phyloP scores from a whole-genome alignment of 2,797 vertebrate species.

The Ambastaia sidthimunki region DNA sequence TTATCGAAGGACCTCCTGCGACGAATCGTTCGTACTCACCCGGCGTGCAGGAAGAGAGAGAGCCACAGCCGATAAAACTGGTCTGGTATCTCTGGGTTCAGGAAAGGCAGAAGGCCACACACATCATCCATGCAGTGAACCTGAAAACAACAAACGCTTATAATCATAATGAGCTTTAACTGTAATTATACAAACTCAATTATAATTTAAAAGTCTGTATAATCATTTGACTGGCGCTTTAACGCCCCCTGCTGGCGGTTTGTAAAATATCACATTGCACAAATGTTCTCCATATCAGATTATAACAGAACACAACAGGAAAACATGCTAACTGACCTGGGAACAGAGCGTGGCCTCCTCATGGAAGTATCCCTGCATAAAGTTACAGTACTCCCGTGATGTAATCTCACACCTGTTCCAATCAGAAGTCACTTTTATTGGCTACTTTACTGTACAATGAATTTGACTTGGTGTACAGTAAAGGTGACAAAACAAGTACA shows the following conservation, averaged over 20 bases:
- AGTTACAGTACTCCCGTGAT: constrained; percentile 95
- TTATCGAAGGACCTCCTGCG: constrained; percentile 7
- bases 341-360: constrained; percentile 97
- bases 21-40: constrained; percentile 75
- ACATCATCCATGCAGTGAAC: constrained; percentile 98
- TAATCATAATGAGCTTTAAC: constrained; percentile 14
- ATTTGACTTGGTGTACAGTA: not conserved
- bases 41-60: constrained; percentile 95
- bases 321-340: constrained; percentile 79
- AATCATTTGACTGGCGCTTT: not conserved
- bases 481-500: no score
- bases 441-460: not conserved
- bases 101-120: constrained; percentile 94
- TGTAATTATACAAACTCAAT: constrained; percentile 17
- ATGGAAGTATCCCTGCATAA: constrained; percentile 96
- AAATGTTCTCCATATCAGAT: not conserved
- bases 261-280: not conserved
- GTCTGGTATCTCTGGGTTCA: constrained; percentile 95
- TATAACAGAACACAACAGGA: not conserved
- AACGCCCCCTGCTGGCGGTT: constrained; percentile 43
- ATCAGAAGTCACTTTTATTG: not conserved
- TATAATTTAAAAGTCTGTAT: not conserved
- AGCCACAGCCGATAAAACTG: constrained; percentile 98
- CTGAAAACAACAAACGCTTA: constrained; percentile 67
- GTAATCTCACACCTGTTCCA: constrained; percentile 94